Evolutionary conservation across 2,797 vertebrate genomes (phyloP), one percentile per base, ranked within the genome.

Genomic region (Chelmon rostratus): DNA sequence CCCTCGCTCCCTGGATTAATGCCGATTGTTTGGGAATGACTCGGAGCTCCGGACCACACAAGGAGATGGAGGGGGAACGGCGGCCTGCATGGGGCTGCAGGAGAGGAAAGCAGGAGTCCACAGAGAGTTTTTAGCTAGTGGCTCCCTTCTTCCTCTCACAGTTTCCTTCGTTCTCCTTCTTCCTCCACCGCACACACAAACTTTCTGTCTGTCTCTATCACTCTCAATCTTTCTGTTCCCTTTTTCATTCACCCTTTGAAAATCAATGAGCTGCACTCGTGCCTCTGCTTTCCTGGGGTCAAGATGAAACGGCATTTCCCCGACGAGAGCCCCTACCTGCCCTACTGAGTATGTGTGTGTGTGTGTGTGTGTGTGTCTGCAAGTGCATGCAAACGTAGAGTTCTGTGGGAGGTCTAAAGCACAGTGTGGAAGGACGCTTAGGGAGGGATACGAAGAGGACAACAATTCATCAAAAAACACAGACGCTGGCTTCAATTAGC

Each of bases 11-110:
- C 88, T 94, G 91, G 94, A 95, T 95, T 95, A 93, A 94, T 93
- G 92, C 89, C 67, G 90, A 94, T 94, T 93, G 93, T 94, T 95
- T 94, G 93, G 87, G 91, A 94, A 95, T 91, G 93, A 95, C 91
- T 94, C 25, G 85, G 86, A 90, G 93, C 89, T 91, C 76, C 38
- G 61, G 95, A 95, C 95, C 95, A 95, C 95, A 95, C 94, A 96
- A 87, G 90, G 84, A 93, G 95, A 91, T 77, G 33, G 70, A 68
- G 82, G 78, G 85, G 86, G 84, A 84, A 84, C 71, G 77, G 52
- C 73, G 76, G 82, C 85, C 79, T 84, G 79, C 49, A 1, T 61
- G 52, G 67, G 73, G 82, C 87, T 86, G 64, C 81, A 76, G 78
- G 79, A 83, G 83, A 89, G 83, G 68, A 64, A 57, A 76, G 75